Evolutionary conservation across 2,797 vertebrate species (phyloP), one percentile per base, ranked within the genome.

Genomic region (Acanthornis magna): DNA sequence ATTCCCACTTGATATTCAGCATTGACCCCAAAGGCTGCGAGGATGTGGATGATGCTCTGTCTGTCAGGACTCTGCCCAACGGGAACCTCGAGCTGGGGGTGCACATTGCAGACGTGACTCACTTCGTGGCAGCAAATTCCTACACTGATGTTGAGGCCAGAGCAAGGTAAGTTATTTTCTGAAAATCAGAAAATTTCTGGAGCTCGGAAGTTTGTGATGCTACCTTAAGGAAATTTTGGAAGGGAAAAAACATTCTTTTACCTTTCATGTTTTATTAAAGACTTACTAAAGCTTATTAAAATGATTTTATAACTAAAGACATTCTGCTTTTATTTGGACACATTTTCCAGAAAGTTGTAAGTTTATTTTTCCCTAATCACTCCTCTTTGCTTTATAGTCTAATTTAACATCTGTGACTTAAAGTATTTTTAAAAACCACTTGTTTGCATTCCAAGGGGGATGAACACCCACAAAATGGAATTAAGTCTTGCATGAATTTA

Each of bases 1-100:
- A 96, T 4, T 98, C 96, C 3, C 99, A 99, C 92, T 96, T 99
- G 85, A 98, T 99, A 72, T 99, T 99, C 98, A 99, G 99, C 98
- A 99, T 99, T n/a, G 99, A 99, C 97, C 99, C 99, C 1, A 96
- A 78, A 74, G 99, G 98, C 95, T 99, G 99, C 1, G 99, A 99
- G 96, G 99, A 99, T 20, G 99, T 99, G 57, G 99, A 99, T 17
- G 99, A 99, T 40, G 96, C 99, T 0, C 97, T 99, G 30, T 99
- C 99, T 0, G 91, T 99, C 42, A 97, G 98, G 34, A 58, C 88
- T 34, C 96, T 99, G 16, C 96, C 93, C 4, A 97, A 91, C 0
- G 98, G 98, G 20, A 95, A 96, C 66, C 97, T 99, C 19, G 99
- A 99, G 96, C 98, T 99, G 7, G 99, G 99, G 0, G 99, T 99